phyloP scores from a whole-genome alignment of 2,888 invertebrate genomes.

The Plagodis dolabraria region DNA sequence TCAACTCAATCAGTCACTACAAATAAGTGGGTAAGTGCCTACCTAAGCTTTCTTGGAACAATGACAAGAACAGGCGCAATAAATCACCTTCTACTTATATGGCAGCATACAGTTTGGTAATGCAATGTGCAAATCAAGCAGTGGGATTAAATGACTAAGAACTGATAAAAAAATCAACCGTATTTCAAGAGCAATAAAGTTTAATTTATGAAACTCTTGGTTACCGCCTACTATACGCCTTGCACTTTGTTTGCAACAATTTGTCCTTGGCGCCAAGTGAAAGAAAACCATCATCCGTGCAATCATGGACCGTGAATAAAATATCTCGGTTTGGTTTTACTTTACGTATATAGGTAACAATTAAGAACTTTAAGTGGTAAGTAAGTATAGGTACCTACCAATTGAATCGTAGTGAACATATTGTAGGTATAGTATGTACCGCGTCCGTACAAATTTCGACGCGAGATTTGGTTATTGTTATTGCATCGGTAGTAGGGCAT shows the following conservation, averaged over 20 bases:
- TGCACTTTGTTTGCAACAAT: conserved; percentile 5
- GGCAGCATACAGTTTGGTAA: no score
- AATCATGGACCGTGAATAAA: conserved; percentile 11
- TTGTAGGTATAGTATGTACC: no score
- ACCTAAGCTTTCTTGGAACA: background rate
- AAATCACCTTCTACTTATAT: background rate
- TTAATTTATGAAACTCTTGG: background rate
- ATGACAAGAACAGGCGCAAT: background rate
- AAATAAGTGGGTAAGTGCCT: background rate
- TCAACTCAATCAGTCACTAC: no score
- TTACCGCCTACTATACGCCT: conserved; percentile 5
- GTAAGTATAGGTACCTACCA: no score
- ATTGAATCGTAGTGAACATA: no score
- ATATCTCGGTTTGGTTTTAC: conserved; percentile 8
- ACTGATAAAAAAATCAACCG: background rate
- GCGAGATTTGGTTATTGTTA: no score
- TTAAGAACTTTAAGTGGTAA: no score
- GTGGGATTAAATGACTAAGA: conserved; percentile 11
- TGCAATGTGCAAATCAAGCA: conserved; percentile 5
- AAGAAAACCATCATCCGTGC: background rate
- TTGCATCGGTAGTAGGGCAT: no score
- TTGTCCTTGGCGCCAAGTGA: conserved; percentile 10
- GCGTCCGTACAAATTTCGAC: no score
- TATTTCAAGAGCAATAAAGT: background rate
- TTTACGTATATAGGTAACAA: conserved; percentile 12